Evolutionary conservation across 1,140 invertebrate genomes (phyloP), one percentile per base, ranked within the genome.

Genomic region (Probaryconus sp.): DNA sequence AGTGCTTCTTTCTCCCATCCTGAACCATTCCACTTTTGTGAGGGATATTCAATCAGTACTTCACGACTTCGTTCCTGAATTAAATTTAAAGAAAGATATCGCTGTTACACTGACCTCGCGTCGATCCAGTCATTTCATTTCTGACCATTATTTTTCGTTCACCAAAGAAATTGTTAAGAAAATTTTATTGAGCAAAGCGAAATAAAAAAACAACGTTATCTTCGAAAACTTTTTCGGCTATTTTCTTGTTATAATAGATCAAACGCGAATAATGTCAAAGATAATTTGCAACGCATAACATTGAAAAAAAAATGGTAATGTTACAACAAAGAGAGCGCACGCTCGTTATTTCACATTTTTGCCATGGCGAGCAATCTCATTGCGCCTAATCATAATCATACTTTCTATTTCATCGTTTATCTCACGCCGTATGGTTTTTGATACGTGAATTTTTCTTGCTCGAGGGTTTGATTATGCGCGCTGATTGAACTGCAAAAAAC

Each of bases 21-120:
- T 18, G n/a, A 18, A 5, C 2, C 5, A n/a, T 13, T n/a, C 4
- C 2, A 7, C 1, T n/a, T 38, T 2, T 38, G 10, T 38, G 21
- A 3, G 21, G 21, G 21, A 24, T 24, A 24, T 24, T 24, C 21
- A 7, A 24, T 14, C 14, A 16, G 1, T 4, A n/a, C 5, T 1
- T 6, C 2, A 18, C n/a, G n/a, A 9, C 17, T 4, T 5, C 10
- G 4, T 18, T 5, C 3, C 3, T 10, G 30, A 31, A 7, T 35
- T 35, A 3, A 11, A 35, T 35, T 35, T 14, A 10, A 16, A 64
- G n/a, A n/a, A n/a, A n/a, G 50, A 45, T 26, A 42, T 64, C 38
- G 47, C 45, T 35, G 60, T 53, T 53, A 64, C 48, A 63, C 45
- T 64, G 60, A 64, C 60, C 47, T 64, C 58, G 9, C 10, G 28